Evolutionary conservation across 2,888 invertebrate species (phyloP).

Genomic region (Helleia helle): DNA sequence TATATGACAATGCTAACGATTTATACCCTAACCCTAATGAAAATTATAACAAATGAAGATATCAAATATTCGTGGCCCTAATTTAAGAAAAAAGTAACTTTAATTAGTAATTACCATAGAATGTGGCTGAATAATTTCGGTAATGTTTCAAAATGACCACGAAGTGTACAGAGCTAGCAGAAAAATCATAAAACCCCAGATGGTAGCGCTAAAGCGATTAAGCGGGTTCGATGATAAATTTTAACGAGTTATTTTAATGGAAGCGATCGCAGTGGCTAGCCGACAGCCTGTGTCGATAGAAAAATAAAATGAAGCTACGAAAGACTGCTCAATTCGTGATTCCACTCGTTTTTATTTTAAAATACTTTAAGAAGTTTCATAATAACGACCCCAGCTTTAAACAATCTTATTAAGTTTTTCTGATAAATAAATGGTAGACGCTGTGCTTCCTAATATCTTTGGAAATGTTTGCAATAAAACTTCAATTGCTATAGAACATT

Average conservation of each 20-base stretch:
- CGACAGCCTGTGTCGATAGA: constrained; percentile 64
- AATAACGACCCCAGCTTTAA: constrained; percentile 21
- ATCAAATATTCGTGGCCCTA: no score
- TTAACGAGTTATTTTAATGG: constrained; percentile 75
- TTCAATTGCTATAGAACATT: neutral
- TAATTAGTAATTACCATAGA: no score
- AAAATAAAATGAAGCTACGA: constrained; percentile 66
- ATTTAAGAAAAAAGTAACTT: no score
- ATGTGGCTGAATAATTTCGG: constrained; percentile 45
- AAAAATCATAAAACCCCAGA: constrained; percentile 74
- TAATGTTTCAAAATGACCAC: constrained; percentile 65
- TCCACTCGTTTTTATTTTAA: constrained; percentile 21
- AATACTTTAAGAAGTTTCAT: constrained; percentile 28
- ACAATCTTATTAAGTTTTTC: constrained; percentile 13
- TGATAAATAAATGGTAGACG: constrained; percentile 7
- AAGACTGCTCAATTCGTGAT: constrained; percentile 50
- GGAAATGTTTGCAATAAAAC: constrained; percentile 8
- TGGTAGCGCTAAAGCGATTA: constrained; percentile 73
- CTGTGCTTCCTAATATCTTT: constrained; percentile 7
- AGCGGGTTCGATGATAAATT: constrained; percentile 73
- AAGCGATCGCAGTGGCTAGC: constrained; percentile 69
- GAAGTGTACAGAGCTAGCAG: constrained; percentile 66
- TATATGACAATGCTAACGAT: no score
- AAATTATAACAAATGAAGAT: no score
- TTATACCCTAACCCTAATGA: no score